Evolutionary conservation across 1,140 invertebrate genomes (phyloP), one percentile per base, ranked within the genome.

Genomic region (Conus ventricosus): DNA sequence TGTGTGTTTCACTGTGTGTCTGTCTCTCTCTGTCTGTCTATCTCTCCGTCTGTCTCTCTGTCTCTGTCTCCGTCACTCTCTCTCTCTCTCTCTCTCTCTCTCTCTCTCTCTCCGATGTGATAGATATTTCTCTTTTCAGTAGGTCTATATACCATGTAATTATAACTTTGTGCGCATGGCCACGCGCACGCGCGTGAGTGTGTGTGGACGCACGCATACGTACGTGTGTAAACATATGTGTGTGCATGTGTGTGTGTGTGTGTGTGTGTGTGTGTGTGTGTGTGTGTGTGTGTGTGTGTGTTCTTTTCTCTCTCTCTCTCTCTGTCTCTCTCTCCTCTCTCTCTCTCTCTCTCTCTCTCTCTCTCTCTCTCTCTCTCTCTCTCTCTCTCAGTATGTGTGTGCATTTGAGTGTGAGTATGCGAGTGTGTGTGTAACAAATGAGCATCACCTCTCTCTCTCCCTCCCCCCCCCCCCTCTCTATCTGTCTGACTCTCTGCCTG

Each of bases 281-380:
- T 39, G 39, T 39, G 39, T 3, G 3, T 39, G 3, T 39, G 39
- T 39, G 39, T 39, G 39, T 63, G 1, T 1, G 4, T 63, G 83
- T 75, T 75, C 86, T 85, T 63, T 67, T 63, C 84, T 87, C n/a
- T 85, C 85, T 76, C 78, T 87, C n/a, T 85, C 87, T 90, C 76
- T 87, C n/a, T 85, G 85, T 90, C 76, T 89, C 17, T 1, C 63
- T 76, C 17, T 75, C 25, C 81, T 17, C 57, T 25, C 6, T 89
- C 10, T 86, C 8, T 51, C 6, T 89, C 39, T 63, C 51, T 83
- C 5, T 84, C 23, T 63, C 4, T 89, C 63, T n/a, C 85, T 89
- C 8, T 80, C 25, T 85, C 82, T 78, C 80, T 87, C 20, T 83
- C 87, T 90, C 60, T 71, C 23, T 54, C 6, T 76, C 20, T 17